Evolutionary conservation across 2,888 invertebrate species (phyloP).

Genomic region (Camptogramma bilineatum): DNA sequence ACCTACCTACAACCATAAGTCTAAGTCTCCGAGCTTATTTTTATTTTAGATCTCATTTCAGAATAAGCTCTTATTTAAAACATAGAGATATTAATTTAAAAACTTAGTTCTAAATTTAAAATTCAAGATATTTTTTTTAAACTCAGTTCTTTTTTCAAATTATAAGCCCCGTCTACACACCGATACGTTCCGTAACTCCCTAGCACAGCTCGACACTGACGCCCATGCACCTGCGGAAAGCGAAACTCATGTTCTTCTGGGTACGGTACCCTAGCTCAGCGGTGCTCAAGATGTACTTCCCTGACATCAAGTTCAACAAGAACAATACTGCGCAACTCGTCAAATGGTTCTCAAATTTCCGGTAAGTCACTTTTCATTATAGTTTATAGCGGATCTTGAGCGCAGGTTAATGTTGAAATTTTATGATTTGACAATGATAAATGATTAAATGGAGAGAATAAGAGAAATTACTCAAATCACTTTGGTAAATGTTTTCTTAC

Average conservation of each 20-base stretch:
- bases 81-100: too few relatives aligned
- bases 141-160: background rate
- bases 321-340: slow-evolving; percentile 99
- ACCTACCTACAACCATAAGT: too few relatives aligned
- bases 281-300: slow-evolving; percentile 99
- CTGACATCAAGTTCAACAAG: slow-evolving; percentile 99
- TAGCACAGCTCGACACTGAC: slow-evolving; percentile 98
- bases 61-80: too few relatives aligned
- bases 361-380: slow-evolving; percentile 88
- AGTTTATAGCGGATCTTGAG: background rate
- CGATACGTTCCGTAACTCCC: slow-evolving; percentile 90
- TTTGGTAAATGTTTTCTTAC: too few relatives aligned
- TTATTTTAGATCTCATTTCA: too few relatives aligned
- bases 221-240: slow-evolving; percentile 99
- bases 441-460: too few relatives aligned
- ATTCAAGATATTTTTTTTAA: too few relatives aligned
- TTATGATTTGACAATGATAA: too few relatives aligned
- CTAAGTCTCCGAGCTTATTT: too few relatives aligned
- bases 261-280: slow-evolving; percentile 99
- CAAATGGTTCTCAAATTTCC: slow-evolving; percentile 99
- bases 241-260: slow-evolving; percentile 99
- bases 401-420: too few relatives aligned
- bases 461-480: too few relatives aligned
- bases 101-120: background rate
- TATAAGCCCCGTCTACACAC: slow-evolving; percentile 8